Percentiles rank a stretch among this genome's conserved stretches.
Evolutionary conservation across 1,140 invertebrate genomes (phyloP).

Genomic region (Andricus grossulariae): DNA sequence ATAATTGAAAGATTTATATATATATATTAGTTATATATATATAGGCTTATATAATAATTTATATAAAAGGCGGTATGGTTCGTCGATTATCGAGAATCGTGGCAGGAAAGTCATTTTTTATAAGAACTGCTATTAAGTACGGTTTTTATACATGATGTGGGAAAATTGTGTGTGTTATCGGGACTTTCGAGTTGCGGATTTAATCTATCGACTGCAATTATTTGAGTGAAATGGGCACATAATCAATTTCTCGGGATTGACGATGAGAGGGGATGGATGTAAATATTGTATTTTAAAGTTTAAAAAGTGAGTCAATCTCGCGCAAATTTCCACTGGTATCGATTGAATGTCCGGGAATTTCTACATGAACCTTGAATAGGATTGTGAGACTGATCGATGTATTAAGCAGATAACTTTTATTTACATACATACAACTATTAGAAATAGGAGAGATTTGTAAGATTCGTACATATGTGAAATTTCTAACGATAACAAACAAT

Average conservation of each 20-base stretch:
- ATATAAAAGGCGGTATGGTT: too few relatives aligned
- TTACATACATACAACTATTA: conserved; percentile 68
- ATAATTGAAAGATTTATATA: too few relatives aligned
- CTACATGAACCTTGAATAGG: conserved; percentile 57
- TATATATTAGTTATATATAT: too few relatives aligned
- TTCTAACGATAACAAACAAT: conserved; percentile 58
- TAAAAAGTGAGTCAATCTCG: background rate
- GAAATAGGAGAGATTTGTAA: conserved; percentile 62
- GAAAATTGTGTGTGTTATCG: too few relatives aligned
- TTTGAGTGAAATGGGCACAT: conserved; percentile 21
- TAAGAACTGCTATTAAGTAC: too few relatives aligned
- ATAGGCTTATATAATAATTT: too few relatives aligned
- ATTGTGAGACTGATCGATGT: conserved; percentile 75
- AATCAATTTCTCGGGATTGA: conserved; percentile 1
- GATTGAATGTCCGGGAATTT: conserved; percentile 22
- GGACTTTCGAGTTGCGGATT: background rate
- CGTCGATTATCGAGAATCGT: too few relatives aligned
- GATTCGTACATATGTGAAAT: conserved; percentile 59
- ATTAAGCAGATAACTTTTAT: conserved; percentile 71
- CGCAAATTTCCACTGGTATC: background rate
- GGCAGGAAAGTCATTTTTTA: too few relatives aligned
- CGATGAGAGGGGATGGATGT: conserved; percentile 11
- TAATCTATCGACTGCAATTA: conserved; percentile 11
- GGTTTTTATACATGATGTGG: too few relatives aligned
- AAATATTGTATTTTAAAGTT: conserved; percentile 25